Base-by-base conservation (phyloP, 2,797 vertebrate species). In the Aulostomus chinensis region DNA sequence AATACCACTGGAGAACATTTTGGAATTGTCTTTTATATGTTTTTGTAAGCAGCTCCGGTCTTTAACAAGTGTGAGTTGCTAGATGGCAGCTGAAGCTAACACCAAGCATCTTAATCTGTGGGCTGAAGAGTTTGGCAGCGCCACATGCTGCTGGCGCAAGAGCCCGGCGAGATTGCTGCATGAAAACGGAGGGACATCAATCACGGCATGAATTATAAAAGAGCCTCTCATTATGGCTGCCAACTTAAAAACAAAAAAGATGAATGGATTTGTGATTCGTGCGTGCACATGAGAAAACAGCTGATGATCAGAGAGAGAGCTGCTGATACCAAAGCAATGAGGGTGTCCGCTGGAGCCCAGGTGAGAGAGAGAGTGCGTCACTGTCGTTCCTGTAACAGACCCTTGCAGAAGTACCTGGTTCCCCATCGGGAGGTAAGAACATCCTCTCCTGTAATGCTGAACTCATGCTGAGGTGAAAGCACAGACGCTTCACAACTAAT, bases 191-290 rank as follows among this genome's bases (percentile, higher is more conserved):
- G 67, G 49, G 63, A 68, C 58, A 78, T 76, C 78, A 70, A 79
- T 84, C 76, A 78, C n/a, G 28, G 13, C 61, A 81, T 84, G 55
- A 84, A 81, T 85, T 80, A 86, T 83, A 73, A 75, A 83, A 38
- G 49, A 73, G 61, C 14, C 38, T 32, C 56, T 78, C 71, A 68
- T 84, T 73, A 74, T 60, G 12, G 3, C 47, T 50, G 73, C 53
- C 72, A 80, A 52, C 25, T 40, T 46, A 20, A 70, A 72, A 80
- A 66, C 49, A 68, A 63, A 63, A 49, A 21, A 36, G 9, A 41
- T 53, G 52, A 75, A 59, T 45, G 58, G 24, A 6, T 25, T 6
- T 6, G 24, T 25, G 24, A 72, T 57, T 52, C 32, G 38, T 15
- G 14, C 0, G 9, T 15, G 47, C 5, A 5, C 59, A 38, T 47